phyloP scores from a whole-genome alignment of 30 jellyfish, hydroid and myxozoan species.

The Hydractinia symbiolongicarpus region DNA sequence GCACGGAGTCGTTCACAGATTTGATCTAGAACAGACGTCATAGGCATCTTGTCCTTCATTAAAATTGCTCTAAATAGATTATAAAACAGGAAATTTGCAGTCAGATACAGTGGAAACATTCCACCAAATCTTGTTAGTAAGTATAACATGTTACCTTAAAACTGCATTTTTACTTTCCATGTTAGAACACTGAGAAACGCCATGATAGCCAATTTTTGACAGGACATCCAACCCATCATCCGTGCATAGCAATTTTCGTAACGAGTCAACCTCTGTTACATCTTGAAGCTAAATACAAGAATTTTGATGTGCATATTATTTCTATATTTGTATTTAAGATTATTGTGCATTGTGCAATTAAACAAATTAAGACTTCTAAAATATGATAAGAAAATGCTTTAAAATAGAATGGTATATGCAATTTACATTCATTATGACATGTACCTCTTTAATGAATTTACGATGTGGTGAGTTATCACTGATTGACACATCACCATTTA shows the following conservation, averaged over 20 bases:
- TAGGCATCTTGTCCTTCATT: neutral
- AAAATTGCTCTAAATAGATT: conserved; percentile 16
- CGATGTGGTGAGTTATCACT: neutral
- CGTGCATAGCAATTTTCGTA: neutral
- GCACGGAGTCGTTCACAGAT: neutral
- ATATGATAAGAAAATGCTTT: neutral
- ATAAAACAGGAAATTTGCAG: neutral
- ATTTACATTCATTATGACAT: neutral
- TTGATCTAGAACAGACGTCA: neutral
- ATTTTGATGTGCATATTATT: neutral
- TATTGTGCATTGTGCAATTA: neutral
- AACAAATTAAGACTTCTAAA: neutral
- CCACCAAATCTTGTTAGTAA: conserved; percentile 1
- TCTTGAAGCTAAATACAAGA: neutral
- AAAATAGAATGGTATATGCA: neutral
- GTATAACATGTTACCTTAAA: conserved; percentile 7
- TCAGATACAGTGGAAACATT: neutral
- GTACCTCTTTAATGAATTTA: neutral
- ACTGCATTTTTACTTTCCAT: neutral
- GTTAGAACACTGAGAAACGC: neutral
- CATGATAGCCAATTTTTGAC: neutral
- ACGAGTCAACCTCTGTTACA: neutral
- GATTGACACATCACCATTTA: neutral
- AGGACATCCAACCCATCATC: conserved; percentile 6
- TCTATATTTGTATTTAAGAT: neutral